Percentiles rank a stretch among this genome's conserved stretches.
Evolutionary conservation across 2,113 vertebrate species (phyloP).

Genomic region (Plecturocebus donacophilus): DNA sequence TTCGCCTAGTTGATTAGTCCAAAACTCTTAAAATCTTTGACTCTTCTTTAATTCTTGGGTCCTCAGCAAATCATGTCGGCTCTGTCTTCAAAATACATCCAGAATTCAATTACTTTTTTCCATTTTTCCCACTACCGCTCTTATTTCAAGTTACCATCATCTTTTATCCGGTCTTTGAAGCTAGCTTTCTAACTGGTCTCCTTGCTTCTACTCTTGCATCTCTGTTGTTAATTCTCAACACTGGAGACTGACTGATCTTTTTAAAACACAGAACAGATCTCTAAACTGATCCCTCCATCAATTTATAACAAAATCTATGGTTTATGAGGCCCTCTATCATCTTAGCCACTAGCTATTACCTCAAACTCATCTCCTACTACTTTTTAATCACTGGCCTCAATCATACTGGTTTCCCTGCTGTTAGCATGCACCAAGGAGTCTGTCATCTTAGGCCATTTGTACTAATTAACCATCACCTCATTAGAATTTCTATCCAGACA

Average conservation of each 20-base stretch:
- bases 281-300: neutral
- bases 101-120: neutral
- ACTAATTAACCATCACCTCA: neutral
- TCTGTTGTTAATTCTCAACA: neutral
- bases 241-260: neutral
- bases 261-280: neutral
- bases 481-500: neutral
- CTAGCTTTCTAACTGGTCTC: neutral
- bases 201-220: neutral
- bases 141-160: neutral
- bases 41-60: neutral
- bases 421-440: neutral
- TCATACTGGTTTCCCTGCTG: neutral
- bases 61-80: neutral
- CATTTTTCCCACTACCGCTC: neutral
- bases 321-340: neutral
- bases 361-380: neutral
- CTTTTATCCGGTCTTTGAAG: neutral
- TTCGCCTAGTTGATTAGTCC: neutral
- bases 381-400: neutral
- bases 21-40: neutral
- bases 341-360: neutral
- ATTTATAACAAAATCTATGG: neutral
- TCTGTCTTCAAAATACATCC: neutral
- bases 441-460: neutral